These are phyloP conservation scores for Drosophila eugracilis DNA, from an alignment of 1,140 invertebrate genomes.

Conservation along the genomic window DNA sequence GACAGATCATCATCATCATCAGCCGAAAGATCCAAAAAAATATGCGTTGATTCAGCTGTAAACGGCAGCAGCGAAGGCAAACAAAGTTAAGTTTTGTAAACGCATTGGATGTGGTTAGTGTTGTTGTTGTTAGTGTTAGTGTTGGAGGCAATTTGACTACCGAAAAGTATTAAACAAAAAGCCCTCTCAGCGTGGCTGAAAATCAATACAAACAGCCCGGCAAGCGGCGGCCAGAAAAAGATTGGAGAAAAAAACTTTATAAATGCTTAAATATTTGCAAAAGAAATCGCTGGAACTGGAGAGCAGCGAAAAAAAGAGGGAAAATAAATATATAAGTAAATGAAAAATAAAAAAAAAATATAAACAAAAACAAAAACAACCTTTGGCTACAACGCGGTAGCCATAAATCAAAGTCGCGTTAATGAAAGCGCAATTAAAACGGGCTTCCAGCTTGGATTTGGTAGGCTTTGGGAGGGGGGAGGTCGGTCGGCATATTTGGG, in stretches of 20 bases:
- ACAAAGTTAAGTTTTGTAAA: slow-evolving; percentile 58
- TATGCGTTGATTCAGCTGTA: slow-evolving; percentile 60
- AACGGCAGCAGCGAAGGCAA: slow-evolving; percentile 6
- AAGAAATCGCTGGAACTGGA: slow-evolving; percentile 70
- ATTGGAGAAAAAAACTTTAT: slow-evolving; percentile 29
- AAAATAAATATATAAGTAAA: slow-evolving; percentile 22
- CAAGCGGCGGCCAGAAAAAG: slow-evolving; percentile 38
- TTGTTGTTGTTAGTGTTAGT: slow-evolving; percentile 23
- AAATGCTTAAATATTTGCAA: slow-evolving; percentile 81
- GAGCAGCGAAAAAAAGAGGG: slow-evolving; percentile 16
- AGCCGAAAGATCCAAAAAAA: slow-evolving; percentile 51
- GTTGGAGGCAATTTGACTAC: slow-evolving; percentile 69
- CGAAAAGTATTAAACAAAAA: slow-evolving; percentile 80
- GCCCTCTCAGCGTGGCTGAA: slow-evolving; percentile 55
- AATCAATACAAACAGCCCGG: slow-evolving; percentile 67
- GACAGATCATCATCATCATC: slow-evolving; percentile 57
- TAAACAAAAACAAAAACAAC: slow-evolving; percentile 49
- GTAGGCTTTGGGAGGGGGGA: slow-evolving; percentile 1
- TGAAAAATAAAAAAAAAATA: slow-evolving; percentile 8
- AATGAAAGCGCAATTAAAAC: slow-evolving; percentile 83
- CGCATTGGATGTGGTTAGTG: slow-evolving; percentile 15
- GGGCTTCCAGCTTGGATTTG: slow-evolving; percentile 48
- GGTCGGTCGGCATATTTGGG: slow-evolving; percentile 64
- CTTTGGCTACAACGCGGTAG: slow-evolving; percentile 80
- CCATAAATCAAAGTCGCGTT: slow-evolving; percentile 83